phyloP scores from a whole-genome alignment of 2,113 vertebrate genomes.

The Pluvianellus socialis region DNA sequence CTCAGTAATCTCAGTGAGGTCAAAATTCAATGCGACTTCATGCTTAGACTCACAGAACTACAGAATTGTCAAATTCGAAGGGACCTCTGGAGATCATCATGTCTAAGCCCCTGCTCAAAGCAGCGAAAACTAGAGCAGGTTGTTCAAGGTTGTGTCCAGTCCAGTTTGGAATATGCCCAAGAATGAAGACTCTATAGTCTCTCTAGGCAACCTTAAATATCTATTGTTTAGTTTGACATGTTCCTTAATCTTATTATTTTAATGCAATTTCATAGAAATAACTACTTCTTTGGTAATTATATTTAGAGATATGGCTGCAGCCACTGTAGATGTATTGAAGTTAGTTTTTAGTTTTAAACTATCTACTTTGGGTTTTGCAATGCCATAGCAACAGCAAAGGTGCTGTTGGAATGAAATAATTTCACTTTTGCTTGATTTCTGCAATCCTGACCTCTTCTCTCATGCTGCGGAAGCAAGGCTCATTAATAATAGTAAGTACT shows the following conservation, averaged over 20 bases:
- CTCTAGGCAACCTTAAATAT: not conserved
- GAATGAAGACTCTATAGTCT: rapidly evolving
- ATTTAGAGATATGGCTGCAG: not conserved
- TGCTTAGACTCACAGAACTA: not conserved
- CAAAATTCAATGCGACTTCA: not conserved
- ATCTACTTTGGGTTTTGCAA: not conserved
- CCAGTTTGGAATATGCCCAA: not conserved
- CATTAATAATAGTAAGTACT: not conserved
- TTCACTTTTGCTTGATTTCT: not conserved
- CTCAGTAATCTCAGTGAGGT: not conserved
- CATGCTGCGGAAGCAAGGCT: not conserved
- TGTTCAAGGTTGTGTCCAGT: not conserved
- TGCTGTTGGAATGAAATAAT: not conserved
- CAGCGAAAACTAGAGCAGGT: not conserved
- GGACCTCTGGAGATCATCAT: not conserved
- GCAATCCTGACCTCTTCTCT: not conserved
- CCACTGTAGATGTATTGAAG: not conserved
- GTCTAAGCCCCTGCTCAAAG: not conserved
- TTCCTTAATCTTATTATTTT: not conserved
- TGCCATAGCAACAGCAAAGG: not conserved
- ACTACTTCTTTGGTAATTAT: not conserved
- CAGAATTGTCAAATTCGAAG: not conserved
- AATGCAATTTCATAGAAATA: not conserved
- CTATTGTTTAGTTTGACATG: not conserved
- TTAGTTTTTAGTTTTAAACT: not conserved